A percentile compares a stretch with the other conserved stretches of the same genome.
phyloP scores from a whole-genome alignment of 30 jellyfish, hydroid and myxozoan genomes.

The Sanderia malayensis region DNA sequence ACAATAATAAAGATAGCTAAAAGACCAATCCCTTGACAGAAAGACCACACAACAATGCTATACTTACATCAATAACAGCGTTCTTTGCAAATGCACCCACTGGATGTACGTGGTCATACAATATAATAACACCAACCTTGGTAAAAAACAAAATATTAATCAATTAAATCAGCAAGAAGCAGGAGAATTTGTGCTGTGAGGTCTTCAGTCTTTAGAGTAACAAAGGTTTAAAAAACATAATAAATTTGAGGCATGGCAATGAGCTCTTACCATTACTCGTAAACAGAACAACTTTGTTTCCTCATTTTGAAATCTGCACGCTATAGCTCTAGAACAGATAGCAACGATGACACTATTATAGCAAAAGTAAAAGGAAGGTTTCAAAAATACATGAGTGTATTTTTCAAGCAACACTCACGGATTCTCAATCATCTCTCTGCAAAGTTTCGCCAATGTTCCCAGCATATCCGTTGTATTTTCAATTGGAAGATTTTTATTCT shows the following conservation, averaged over 20 bases:
- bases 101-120: conserved; percentile 96
- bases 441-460: conserved; percentile 80
- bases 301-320: conserved; percentile 78
- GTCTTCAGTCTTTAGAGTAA: too few relatives aligned
- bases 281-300: conserved; percentile 89
- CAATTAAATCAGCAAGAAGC: too few relatives aligned
- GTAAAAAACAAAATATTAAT: too few relatives aligned
- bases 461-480: conserved; percentile 94
- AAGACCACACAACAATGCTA: too few relatives aligned
- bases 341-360: too few relatives aligned
- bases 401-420: too few relatives aligned
- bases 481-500: conserved; percentile 88
- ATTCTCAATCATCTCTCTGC: conserved; percentile 90
- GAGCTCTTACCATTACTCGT: conserved; percentile 95
- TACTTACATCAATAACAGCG: conserved; percentile 85
- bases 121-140: conserved; percentile 96
- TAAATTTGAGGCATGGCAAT: too few relatives aligned
- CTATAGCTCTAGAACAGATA: conserved; percentile 68
- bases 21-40: too few relatives aligned
- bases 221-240: not conserved
- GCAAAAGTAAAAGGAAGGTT: too few relatives aligned
- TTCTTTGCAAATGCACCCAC: conserved; percentile 92
- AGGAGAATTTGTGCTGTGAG: too few relatives aligned
- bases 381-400: too few relatives aligned
- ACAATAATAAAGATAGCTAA: too few relatives aligned